Evolutionary conservation across 2,113 vertebrate genomes (phyloP).

Genomic region (Empidonax traillii): DNA sequence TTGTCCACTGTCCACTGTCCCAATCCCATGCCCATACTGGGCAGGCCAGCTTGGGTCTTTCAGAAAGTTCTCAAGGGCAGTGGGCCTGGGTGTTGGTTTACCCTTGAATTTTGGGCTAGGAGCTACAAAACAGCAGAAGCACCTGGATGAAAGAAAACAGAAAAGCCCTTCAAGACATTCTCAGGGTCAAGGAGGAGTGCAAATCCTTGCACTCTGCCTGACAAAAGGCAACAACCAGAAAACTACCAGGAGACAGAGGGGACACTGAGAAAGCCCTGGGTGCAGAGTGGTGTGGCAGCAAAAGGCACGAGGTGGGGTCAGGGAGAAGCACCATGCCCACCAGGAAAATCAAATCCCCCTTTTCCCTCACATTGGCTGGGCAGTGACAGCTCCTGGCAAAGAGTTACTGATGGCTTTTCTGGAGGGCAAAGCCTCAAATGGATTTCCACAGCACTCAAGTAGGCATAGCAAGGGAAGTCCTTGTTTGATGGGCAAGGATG

Average conservation of each 20-base stretch:
- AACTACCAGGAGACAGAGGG: neutral
- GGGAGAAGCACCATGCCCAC: neutral
- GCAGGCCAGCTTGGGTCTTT: neutral
- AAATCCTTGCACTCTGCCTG: neutral
- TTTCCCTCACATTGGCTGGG: neutral
- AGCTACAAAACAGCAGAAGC: neutral
- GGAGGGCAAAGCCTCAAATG: neutral
- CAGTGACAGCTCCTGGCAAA: neutral
- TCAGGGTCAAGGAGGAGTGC: neutral
- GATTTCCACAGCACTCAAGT: accelerated
- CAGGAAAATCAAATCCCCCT: neutral
- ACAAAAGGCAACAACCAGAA: neutral
- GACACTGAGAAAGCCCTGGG: neutral
- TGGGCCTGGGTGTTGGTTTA: neutral
- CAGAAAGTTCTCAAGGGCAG: neutral
- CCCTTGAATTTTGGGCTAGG: neutral
- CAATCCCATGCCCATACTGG: neutral
- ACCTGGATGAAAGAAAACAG: neutral
- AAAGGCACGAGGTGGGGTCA: accelerated
- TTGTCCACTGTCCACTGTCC: neutral
- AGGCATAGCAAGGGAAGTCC: neutral
- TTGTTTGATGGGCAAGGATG: neutral
- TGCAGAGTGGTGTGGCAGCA: accelerated
- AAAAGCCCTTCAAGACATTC: neutral
- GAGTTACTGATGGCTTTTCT: neutral